Evolutionary conservation across 1,140 invertebrate species (phyloP).

Genomic region (Hirudo medicinalis): DNA sequence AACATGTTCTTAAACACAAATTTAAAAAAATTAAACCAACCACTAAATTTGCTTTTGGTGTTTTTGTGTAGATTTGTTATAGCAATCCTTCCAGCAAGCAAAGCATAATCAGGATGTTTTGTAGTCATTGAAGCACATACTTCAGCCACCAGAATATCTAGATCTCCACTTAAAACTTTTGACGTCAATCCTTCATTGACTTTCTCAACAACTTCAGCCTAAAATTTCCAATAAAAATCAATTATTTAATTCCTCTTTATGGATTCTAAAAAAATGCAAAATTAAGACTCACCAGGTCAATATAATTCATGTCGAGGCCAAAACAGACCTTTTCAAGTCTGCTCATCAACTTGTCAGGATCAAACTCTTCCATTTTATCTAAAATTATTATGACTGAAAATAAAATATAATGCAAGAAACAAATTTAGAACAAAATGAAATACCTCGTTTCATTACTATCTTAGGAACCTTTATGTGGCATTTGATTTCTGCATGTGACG

Average conservation of each 20-base stretch:
- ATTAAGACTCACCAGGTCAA: neutral
- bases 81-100: slow-evolving; percentile 84
- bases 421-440: too few relatives aligned
- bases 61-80: slow-evolving; percentile 96
- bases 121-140: slow-evolving; percentile 90
- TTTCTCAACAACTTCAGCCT: slow-evolving; percentile 45
- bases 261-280: neutral
- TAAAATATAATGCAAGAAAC: too few relatives aligned
- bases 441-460: too few relatives aligned
- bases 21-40: slow-evolving; percentile 25
- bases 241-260: too few relatives aligned
- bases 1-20: neutral
- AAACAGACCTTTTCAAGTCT: neutral
- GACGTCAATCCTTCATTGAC: slow-evolving; percentile 83
- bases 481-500: too few relatives aligned
- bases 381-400: too few relatives aligned
- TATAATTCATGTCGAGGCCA: neutral
- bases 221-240: neutral
- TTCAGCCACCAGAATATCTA: slow-evolving; percentile 93
- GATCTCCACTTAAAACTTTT: slow-evolving; percentile 85
- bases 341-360: neutral
- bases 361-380: slow-evolving; percentile 3
- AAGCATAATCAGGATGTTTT: slow-evolving; percentile 90
- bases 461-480: too few relatives aligned
- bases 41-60: slow-evolving; percentile 43